These are phyloP conservation scores for Brachionus koreanus DNA, from an alignment of 1,140 invertebrate genomes.

Conservation along the genomic window DNA sequence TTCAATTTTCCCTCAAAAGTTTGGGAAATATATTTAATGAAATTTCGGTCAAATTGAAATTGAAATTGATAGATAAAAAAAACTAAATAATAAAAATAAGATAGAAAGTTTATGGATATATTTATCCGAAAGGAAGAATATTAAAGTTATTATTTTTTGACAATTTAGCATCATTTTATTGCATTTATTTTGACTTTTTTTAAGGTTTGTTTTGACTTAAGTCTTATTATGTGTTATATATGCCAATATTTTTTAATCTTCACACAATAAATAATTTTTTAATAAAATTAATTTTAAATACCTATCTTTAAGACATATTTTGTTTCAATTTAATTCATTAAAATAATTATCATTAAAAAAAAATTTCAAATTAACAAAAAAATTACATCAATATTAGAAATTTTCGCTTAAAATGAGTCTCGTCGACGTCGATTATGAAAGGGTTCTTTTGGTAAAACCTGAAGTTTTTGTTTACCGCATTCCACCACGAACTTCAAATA, in stretches of 20 bases:
- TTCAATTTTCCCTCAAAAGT: too few relatives aligned
- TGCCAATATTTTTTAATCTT: too few relatives aligned
- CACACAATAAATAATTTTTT: background rate
- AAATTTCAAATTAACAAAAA: background rate
- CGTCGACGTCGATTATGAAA: constrained; percentile 72
- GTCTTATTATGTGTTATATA: too few relatives aligned
- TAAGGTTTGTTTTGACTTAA: background rate
- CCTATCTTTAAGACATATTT: background rate
- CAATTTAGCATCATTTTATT: too few relatives aligned
- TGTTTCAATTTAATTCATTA: background rate
- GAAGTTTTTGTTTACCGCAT: constrained; percentile 99
- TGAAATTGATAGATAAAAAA: too few relatives aligned
- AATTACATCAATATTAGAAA: background rate
- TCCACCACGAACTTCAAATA: constrained; percentile 83
- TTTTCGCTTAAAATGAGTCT: constrained; percentile 1
- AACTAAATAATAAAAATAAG: too few relatives aligned
- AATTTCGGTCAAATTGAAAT: too few relatives aligned
- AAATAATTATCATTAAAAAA: background rate
- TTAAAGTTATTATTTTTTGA: too few relatives aligned
- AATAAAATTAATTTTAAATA: background rate
- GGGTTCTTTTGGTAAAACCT: constrained; percentile 89
- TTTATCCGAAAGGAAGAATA: too few relatives aligned
- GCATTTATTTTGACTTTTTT: background rate
- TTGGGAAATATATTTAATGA: too few relatives aligned
- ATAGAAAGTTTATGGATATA: too few relatives aligned